Conservation (phyloP, 1,140 invertebrate genomes). For the Rhyacophila brunnea region DNA sequence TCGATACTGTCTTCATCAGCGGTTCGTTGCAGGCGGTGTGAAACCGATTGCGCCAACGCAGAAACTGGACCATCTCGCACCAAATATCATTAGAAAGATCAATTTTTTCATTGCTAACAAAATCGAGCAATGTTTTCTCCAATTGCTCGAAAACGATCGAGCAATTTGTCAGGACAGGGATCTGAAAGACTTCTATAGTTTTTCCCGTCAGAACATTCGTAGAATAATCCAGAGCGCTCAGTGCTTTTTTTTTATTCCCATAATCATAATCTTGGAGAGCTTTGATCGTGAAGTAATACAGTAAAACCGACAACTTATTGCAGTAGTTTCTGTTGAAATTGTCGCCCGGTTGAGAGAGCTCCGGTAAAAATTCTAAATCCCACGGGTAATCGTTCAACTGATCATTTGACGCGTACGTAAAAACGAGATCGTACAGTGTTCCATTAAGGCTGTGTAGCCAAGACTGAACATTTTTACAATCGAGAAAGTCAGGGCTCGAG, state of each 20-base stretch:
- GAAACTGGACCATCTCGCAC: constrained; percentile 39
- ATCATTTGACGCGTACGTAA: neutral
- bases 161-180: constrained; percentile 54
- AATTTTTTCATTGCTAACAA: constrained; percentile 38
- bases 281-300: constrained; percentile 42
- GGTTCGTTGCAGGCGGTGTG: constrained; percentile 38
- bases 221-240: constrained; percentile 47
- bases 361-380: constrained; percentile 21
- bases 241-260: constrained; percentile 12
- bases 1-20: constrained; percentile 40
- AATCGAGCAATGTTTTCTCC: constrained; percentile 40
- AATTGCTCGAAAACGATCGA: constrained; percentile 43
- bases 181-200: constrained; percentile 49
- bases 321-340: constrained; percentile 9
- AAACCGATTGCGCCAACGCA: constrained; percentile 55
- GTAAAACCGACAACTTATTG: constrained; percentile 38
- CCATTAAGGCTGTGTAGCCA: constrained; percentile 10
- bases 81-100: constrained; percentile 37
- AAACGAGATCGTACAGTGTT: constrained; percentile 1
- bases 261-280: constrained; percentile 11
- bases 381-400: constrained; percentile 19
- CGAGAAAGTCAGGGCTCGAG: neutral
- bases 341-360: constrained; percentile 1
- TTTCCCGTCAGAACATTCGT: constrained; percentile 42
- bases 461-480: neutral